Percentiles rank a stretch among this genome's conserved stretches.
Conservation (phyloP, 1,140 invertebrate species). For the Musca domestica region DNA sequence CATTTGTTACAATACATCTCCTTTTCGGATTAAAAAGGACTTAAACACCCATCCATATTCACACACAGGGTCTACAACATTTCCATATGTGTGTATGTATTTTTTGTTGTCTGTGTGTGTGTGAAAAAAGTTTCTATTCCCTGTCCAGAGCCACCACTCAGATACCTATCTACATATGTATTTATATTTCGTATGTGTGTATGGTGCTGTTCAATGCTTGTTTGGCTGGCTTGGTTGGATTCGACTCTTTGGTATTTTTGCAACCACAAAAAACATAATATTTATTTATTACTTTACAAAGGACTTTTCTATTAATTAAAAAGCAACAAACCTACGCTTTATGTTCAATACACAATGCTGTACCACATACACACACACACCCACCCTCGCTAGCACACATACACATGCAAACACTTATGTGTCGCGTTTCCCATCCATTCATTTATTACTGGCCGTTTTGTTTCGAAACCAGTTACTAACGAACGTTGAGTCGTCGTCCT, state of each 20-base stretch:
- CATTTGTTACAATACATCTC: no score
- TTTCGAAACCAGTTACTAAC: no score
- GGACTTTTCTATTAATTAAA: constrained; percentile 55
- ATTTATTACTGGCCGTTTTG: no score
- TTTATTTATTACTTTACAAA: constrained; percentile 55
- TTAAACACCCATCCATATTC: no score
- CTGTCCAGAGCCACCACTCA: not conserved
- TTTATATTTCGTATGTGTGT: not conserved
- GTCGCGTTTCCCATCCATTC: no score
- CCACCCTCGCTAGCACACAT: no score
- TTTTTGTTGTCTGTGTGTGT: not conserved
- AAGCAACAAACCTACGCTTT: constrained; percentile 44
- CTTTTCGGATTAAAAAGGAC: no score
- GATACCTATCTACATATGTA: not conserved
- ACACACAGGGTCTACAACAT: not conserved
- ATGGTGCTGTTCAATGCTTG: not conserved
- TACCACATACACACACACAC: no score
- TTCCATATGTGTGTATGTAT: not conserved
- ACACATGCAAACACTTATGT: no score
- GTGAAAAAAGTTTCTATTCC: not conserved
- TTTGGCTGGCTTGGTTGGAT: no score
- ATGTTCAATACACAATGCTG: no score
- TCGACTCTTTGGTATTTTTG: not conserved
- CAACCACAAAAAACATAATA: constrained; percentile 50
- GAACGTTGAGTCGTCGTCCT: no score